Conservation (phyloP, 2,797 vertebrate species). For the Silurus lanzhouensis region DNA sequence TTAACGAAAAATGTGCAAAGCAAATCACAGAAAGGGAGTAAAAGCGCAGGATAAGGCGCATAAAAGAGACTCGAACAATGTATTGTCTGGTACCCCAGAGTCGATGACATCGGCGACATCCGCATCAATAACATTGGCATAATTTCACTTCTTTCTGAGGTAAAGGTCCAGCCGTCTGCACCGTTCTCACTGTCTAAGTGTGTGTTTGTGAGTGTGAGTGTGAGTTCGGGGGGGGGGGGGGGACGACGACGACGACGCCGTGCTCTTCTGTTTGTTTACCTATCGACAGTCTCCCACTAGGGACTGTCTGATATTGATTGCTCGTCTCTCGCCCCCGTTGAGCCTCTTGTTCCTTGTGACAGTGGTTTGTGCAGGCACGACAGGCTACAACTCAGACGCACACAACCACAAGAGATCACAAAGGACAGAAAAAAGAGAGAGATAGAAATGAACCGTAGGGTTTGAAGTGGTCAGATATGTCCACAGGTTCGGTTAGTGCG, state of each 20-base stretch:
- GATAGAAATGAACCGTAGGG: neutral
- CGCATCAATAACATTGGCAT: slow-evolving; percentile 79
- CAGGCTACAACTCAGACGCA: slow-evolving; percentile 2
- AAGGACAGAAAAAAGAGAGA: neutral
- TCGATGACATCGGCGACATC: slow-evolving; percentile 77
- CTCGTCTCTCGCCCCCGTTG: slow-evolving; percentile 66
- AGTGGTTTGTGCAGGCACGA: slow-evolving; percentile 20
- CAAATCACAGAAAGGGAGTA: neutral
- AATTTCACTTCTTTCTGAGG: slow-evolving; percentile 68
- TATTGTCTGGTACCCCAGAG: slow-evolving; percentile 55
- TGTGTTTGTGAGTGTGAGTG: slow-evolving; percentile 41
- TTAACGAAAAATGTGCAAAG: neutral
- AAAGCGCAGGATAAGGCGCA: neutral
- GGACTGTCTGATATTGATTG: slow-evolving; percentile 73
- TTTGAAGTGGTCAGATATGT: slow-evolving; percentile 25
- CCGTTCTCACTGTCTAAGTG: slow-evolving; percentile 58
- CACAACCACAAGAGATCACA: slow-evolving; percentile 25
- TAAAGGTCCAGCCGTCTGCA: slow-evolving; percentile 64
- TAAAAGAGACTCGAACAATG: slow-evolving; percentile 33
- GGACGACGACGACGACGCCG: neutral
- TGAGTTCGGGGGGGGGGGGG: slow-evolving; percentile 4
- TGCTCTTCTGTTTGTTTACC: slow-evolving; percentile 67
- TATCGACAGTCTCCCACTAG: slow-evolving; percentile 70
- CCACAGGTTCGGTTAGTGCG: slow-evolving; percentile 50
- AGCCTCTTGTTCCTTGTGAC: slow-evolving; percentile 67